Percentiles rank a stretch among this genome's conserved stretches.
Evolutionary conservation across 2,888 invertebrate genomes (phyloP).

Genomic region (Hypomecis punctinalis): DNA sequence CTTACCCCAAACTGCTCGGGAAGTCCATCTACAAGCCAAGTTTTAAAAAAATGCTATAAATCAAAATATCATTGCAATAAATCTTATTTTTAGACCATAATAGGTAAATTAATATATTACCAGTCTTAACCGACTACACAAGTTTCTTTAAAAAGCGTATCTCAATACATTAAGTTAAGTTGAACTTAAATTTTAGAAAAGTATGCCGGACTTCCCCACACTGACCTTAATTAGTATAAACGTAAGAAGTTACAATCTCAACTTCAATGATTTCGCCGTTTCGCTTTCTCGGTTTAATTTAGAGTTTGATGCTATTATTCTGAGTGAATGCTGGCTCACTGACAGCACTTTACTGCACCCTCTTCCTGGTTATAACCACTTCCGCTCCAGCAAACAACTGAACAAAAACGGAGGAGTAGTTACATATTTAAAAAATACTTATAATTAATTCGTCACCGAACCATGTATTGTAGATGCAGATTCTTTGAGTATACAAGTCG

Average conservation of each 20-base stretch:
- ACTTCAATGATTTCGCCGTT: background rate
- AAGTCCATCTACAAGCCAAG: too few relatives aligned
- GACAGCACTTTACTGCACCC: background rate
- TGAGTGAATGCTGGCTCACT: constrained; percentile 1
- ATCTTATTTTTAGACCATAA: too few relatives aligned
- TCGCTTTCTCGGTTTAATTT: background rate
- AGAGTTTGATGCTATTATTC: background rate
- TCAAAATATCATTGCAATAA: too few relatives aligned
- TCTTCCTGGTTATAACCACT: background rate
- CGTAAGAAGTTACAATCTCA: background rate
- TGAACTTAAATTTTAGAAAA: too few relatives aligned
- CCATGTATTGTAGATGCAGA: background rate
- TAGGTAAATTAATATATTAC: too few relatives aligned
- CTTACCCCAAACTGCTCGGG: too few relatives aligned
- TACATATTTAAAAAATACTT: background rate
- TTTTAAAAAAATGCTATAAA: too few relatives aligned
- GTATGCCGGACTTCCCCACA: too few relatives aligned
- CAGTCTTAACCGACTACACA: too few relatives aligned
- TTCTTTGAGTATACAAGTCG: background rate
- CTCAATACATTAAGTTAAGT: too few relatives aligned
- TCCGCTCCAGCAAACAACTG: background rate
- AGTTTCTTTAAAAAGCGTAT: too few relatives aligned
- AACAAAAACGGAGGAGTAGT: constrained; percentile 7
- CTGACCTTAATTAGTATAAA: background rate
- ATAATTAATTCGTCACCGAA: background rate